These are phyloP conservation scores for Muricea muricata DNA, from an alignment of 92 coral and sea anemone species.

Conservation along the genomic window DNA sequence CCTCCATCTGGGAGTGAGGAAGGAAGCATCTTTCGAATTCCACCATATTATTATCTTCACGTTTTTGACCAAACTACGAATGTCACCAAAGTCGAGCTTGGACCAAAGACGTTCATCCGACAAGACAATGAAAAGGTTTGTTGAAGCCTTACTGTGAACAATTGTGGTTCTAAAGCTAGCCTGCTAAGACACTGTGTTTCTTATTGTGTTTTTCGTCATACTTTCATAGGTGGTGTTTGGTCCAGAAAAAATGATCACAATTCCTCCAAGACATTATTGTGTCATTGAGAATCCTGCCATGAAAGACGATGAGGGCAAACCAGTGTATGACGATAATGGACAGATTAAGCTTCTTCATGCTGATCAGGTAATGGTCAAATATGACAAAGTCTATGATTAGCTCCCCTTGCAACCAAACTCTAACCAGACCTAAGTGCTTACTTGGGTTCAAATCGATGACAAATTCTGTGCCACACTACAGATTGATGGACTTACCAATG, in stretches of 20 bases:
- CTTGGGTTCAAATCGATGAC: background rate
- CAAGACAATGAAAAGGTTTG: slow-evolving; percentile 98
- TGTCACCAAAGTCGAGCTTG: slow-evolving; percentile 96
- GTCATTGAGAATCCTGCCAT: slow-evolving; percentile 91
- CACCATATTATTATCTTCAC: slow-evolving; percentile 94
- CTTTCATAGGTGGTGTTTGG: slow-evolving; percentile 85
- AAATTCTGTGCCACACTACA: background rate
- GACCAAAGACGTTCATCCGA: slow-evolving; percentile 96
- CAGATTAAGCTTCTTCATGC: slow-evolving; percentile 96
- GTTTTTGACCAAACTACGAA: slow-evolving; percentile 97
- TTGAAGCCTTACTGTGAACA: background rate
- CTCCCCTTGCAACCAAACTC: too few relatives aligned
- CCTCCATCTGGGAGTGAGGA: slow-evolving; percentile 59
- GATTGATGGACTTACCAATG: background rate
- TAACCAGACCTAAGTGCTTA: too few relatives aligned
- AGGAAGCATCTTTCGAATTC: slow-evolving; percentile 93
- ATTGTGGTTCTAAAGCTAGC: too few relatives aligned
- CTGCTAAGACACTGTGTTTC: background rate
- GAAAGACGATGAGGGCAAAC: slow-evolving; percentile 81
- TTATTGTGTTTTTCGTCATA: too few relatives aligned
- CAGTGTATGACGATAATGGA: slow-evolving; percentile 80
- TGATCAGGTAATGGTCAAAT: slow-evolving; percentile 83
- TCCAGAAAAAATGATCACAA: slow-evolving; percentile 95
- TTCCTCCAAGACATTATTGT: slow-evolving; percentile 97
- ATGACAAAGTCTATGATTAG: background rate